phyloP scores from a whole-genome alignment of 2,113 vertebrate genomes.

The Pseudopodoces humilis region DNA sequence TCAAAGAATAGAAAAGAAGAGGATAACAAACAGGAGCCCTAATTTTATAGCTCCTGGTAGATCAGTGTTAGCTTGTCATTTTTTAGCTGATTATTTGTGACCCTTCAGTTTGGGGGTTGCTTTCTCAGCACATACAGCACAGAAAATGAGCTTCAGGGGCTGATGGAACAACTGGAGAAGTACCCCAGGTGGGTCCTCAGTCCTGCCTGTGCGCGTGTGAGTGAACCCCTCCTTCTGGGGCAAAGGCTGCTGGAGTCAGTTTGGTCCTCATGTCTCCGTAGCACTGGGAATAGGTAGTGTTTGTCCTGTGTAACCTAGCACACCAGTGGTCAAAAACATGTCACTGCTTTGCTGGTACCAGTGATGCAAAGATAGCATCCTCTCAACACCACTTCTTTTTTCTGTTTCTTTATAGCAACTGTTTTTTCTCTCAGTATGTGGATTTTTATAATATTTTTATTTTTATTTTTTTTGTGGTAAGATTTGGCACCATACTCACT shows the following conservation, averaged over 20 bases:
- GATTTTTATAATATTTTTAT: no score
- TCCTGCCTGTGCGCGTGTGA: background rate
- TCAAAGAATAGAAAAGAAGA: conserved; percentile 10
- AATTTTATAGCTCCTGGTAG: background rate
- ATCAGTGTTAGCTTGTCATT: background rate
- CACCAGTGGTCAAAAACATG: accelerated
- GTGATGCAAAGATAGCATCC: background rate
- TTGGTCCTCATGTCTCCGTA: background rate
- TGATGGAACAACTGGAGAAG: background rate
- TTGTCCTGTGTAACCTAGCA: background rate
- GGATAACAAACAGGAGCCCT: background rate
- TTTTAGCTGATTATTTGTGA: background rate
- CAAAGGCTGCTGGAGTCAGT: background rate
- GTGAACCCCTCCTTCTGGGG: background rate
- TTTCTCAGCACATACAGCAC: background rate
- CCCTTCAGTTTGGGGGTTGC: background rate
- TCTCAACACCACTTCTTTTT: background rate
- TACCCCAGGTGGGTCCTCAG: background rate
- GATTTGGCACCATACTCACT: background rate
- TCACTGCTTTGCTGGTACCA: background rate
- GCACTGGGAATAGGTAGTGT: background rate
- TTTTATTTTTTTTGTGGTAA: background rate
- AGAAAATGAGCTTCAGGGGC: background rate
- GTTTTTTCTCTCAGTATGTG: background rate
- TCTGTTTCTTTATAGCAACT: background rate